Conservation (phyloP, 2,797 vertebrate species). For the Vireo griseus region DNA sequence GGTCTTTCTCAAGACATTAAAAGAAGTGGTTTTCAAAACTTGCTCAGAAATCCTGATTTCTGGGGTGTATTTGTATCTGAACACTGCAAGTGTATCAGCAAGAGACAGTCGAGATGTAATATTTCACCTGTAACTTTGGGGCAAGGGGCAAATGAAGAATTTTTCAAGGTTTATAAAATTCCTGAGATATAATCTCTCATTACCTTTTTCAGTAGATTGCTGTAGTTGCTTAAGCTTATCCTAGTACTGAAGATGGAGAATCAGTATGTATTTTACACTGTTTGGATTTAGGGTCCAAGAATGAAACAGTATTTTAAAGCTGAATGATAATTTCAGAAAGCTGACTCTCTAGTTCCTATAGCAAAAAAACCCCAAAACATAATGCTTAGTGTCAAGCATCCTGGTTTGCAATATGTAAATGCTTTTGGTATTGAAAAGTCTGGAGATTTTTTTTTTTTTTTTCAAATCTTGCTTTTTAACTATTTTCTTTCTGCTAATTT, state of each 20-base stretch:
- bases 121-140: not conserved
- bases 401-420: not conserved
- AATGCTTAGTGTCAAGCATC: not conserved
- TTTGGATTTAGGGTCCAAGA: not conserved
- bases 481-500: not conserved
- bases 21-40: not conserved
- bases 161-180: not conserved
- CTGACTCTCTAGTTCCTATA: not conserved
- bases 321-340: not conserved
- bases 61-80: not conserved
- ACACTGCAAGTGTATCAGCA: not conserved
- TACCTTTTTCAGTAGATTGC: not conserved
- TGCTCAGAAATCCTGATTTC: not conserved
- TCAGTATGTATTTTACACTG: not conserved
- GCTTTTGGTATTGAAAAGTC: not conserved
- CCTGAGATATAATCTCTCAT: not conserved
- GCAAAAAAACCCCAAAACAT: not conserved
- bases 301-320: not conserved
- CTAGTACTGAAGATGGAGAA: not conserved
- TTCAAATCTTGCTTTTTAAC: not conserved
- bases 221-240: not conserved
- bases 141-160: not conserved
- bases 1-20: not conserved
- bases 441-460: no score
- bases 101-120: not conserved